Evolutionary conservation across 2,113 vertebrate genomes (phyloP), one percentile per base, ranked within the genome.

Genomic region (Spheniscus mendiculus): DNA sequence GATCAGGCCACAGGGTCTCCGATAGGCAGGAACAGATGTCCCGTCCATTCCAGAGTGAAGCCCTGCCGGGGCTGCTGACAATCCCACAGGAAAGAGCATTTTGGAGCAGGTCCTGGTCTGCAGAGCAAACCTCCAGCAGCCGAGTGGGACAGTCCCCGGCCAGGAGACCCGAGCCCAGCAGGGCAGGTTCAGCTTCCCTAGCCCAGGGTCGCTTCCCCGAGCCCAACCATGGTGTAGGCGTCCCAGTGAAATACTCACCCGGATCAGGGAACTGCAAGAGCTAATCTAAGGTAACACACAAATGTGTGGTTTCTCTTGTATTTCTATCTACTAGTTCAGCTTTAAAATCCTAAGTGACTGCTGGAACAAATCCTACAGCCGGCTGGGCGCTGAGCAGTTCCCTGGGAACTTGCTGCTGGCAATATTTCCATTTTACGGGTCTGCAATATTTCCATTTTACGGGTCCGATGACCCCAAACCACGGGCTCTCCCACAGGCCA

Each of bases 211-310:
- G 3, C 34, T 61, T 52, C 47, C 11, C 21, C 1, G 0, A 52
- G 30, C 45, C n/a, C 86, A 55, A 25, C 30, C 47, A 7, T 0
- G 0, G 66, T 2, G 0, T 2, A 7, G 34, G 38, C 4, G 0
- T 66, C 36, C 32, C 42, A 8, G n/a, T 1, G 2, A 36, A 49
- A 42, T 7, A n/a, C 53, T 36, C 11, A 4, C 27, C 27, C 9
- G 0, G 19, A 19, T 5, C 53, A 55, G 47, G 52, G 52, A 84
- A 34, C 32, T 9, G 2, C 49, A 4, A 3, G 47, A 27, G 25
- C 27, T 29, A 7, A 13, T 19, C 12, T 15, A 16, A 50, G 29
- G 44, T 8, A 17, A 17, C 11, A 27, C 50, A 16, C 74, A n/a
- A 81, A 11, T 15, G 34, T 17, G 50, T 27, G 62, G 29, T 32